phyloP scores from a whole-genome alignment of 2,888 invertebrate species.

The Agrochola litura region DNA sequence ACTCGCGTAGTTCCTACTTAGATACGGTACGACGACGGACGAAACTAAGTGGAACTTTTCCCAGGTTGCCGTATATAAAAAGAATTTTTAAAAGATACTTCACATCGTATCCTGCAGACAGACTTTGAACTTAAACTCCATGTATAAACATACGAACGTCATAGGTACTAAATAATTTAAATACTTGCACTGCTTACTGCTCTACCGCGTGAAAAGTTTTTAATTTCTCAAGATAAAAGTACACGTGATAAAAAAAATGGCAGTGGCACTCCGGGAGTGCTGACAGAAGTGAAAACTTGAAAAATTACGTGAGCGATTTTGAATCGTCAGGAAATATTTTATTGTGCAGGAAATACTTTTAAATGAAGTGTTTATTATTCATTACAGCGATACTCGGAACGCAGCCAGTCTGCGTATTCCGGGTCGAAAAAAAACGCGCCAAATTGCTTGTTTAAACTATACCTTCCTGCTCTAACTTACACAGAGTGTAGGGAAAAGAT shows the following conservation, averaged over 20 bases:
- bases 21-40: slow-evolving; percentile 81
- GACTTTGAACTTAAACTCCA: slow-evolving; percentile 74
- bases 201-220: background rate
- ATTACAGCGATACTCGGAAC: no score
- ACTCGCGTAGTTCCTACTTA: slow-evolving; percentile 84
- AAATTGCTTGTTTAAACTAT: no score
- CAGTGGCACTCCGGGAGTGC: no score
- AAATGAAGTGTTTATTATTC: no score
- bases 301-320: no score
- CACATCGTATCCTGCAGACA: slow-evolving; percentile 77
- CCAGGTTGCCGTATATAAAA: slow-evolving; percentile 86
- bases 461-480: no score
- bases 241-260: background rate
- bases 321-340: no score
- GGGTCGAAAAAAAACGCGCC: no score
- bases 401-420: no score
- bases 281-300: no score
- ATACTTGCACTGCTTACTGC: slow-evolving; percentile 3
- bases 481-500: no score
- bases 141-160: slow-evolving; percentile 21
- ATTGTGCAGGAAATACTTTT: no score
- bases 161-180: slow-evolving; percentile 17
- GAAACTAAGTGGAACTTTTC: slow-evolving; percentile 88
- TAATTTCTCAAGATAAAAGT: background rate
- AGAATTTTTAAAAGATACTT: slow-evolving; percentile 85